phyloP scores from a whole-genome alignment of 1,140 invertebrate genomes.

The Drosophila punjabiensis region DNA sequence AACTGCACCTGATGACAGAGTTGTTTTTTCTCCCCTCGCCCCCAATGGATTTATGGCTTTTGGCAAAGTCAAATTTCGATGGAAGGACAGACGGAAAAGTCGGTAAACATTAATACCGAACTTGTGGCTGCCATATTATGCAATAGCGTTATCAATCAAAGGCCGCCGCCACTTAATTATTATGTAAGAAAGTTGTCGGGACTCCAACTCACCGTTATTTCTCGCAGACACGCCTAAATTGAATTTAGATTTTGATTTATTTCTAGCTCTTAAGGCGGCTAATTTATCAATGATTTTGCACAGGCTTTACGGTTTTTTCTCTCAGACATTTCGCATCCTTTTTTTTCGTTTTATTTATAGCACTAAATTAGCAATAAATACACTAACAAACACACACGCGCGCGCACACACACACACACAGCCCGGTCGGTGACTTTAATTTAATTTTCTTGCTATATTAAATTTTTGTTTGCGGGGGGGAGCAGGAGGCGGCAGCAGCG shows the following conservation, averaged over 20 bases:
- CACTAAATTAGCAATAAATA: slow-evolving; percentile 47
- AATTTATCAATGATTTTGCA: slow-evolving; percentile 14
- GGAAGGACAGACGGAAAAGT: slow-evolving; percentile 29
- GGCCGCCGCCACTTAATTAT: slow-evolving; percentile 1
- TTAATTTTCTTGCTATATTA: slow-evolving; percentile 21
- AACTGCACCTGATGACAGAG: slow-evolving; percentile 44
- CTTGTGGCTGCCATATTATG: slow-evolving; percentile 39
- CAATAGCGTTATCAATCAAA: slow-evolving; percentile 22
- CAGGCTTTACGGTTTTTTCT: slow-evolving; percentile 14
- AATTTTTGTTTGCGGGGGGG: slow-evolving; percentile 14
- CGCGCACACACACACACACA: slow-evolving; percentile 35
- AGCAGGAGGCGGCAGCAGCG: slow-evolving; percentile 35
- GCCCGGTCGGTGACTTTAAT: slow-evolving; percentile 30
- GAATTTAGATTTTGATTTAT: slow-evolving; percentile 15
- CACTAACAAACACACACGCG: slow-evolving; percentile 50
- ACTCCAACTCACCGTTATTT: slow-evolving; percentile 27
- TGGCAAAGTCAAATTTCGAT: slow-evolving; percentile 43
- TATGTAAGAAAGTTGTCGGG: slow-evolving; percentile 24
- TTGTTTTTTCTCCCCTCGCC: slow-evolving; percentile 20
- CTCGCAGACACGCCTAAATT: slow-evolving; percentile 43
- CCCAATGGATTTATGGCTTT: slow-evolving; percentile 31
- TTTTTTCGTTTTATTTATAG: slow-evolving; percentile 28
- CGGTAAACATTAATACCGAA: slow-evolving; percentile 36
- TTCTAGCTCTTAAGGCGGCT: slow-evolving; percentile 8
- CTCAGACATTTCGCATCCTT: slow-evolving; percentile 14